phyloP scores from a whole-genome alignment of 1,140 invertebrate species.

The Capitella teleta region DNA sequence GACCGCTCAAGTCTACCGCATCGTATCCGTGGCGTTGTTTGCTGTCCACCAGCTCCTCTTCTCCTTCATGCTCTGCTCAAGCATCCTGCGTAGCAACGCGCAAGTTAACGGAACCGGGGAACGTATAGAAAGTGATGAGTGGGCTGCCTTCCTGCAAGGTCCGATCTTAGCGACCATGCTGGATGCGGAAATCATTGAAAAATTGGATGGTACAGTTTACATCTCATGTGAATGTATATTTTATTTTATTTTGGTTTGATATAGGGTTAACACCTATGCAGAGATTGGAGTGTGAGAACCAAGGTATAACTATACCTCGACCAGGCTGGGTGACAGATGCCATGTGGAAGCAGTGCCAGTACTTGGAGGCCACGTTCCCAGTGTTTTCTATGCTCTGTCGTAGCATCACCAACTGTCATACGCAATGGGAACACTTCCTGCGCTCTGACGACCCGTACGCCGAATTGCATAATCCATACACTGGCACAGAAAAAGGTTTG shows the following conservation, averaged over 20 bases:
- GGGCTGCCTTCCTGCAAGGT: constrained; percentile 35
- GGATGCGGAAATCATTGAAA: constrained; percentile 21
- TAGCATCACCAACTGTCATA: constrained; percentile 21
- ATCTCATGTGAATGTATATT: not conserved
- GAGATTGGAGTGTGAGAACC: constrained; percentile 21
- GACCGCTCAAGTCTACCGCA: constrained; percentile 32
- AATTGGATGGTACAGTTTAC: constrained; percentile 24
- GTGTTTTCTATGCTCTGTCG: constrained; percentile 24
- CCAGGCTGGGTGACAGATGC: constrained; percentile 26
- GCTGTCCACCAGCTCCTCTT: constrained; percentile 37
- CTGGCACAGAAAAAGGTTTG: constrained; percentile 12
- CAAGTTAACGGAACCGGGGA: constrained; percentile 4
- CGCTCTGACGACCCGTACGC: too few species aligned
- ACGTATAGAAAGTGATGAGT: constrained; percentile 17
- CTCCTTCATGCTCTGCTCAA: constrained; percentile 34
- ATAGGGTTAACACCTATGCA: constrained; percentile 29
- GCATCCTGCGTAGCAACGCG: constrained; percentile 30
- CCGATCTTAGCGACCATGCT: constrained; percentile 32
- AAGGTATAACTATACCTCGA: constrained; percentile 15
- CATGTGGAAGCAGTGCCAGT: constrained; percentile 32
- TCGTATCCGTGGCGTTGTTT: constrained; percentile 38
- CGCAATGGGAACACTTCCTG: constrained; percentile 33
- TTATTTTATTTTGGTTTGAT: not conserved
- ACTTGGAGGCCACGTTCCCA: constrained; percentile 25
- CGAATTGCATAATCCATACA: constrained; percentile 20